phyloP scores from a whole-genome alignment of 2,113 vertebrate species.

The Bubo bubo region DNA sequence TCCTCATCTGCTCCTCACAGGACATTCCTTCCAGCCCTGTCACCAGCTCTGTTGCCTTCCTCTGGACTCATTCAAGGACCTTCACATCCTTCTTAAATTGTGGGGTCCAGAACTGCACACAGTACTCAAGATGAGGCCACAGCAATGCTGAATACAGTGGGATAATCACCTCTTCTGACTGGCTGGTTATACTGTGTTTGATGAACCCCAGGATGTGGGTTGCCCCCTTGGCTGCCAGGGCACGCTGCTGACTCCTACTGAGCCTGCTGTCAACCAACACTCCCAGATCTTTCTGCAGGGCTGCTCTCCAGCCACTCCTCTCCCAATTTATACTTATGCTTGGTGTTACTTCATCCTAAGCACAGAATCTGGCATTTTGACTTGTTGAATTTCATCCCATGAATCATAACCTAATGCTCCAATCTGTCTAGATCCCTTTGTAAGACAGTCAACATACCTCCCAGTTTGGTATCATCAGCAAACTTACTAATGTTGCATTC shows the following conservation, averaged over 20 bases:
- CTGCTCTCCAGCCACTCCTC: too few relatives aligned
- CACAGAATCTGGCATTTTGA: background rate
- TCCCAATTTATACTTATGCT: background rate
- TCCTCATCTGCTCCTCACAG: background rate
- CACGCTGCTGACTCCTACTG: background rate
- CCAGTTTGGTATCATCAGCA: background rate
- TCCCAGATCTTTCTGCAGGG: too few relatives aligned
- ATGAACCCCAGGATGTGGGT: background rate
- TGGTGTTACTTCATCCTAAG: background rate
- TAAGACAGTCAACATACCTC: background rate
- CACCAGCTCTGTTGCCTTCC: background rate
- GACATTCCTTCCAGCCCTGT: background rate
- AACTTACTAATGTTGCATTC: background rate
- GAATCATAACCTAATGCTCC: background rate
- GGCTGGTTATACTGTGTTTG: too few relatives aligned
- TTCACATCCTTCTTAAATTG: background rate
- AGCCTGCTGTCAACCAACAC: background rate
- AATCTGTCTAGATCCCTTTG: background rate
- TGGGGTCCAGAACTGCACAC: background rate
- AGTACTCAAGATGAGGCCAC: background rate
- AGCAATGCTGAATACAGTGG: fast-evolving
- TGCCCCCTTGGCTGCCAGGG: background rate
- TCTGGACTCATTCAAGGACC: background rate
- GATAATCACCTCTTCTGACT: background rate
- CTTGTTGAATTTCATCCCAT: background rate